Evolutionary conservation across 1,140 invertebrate species (phyloP).

Genomic region (Aphelenchoides besseyi): DNA sequence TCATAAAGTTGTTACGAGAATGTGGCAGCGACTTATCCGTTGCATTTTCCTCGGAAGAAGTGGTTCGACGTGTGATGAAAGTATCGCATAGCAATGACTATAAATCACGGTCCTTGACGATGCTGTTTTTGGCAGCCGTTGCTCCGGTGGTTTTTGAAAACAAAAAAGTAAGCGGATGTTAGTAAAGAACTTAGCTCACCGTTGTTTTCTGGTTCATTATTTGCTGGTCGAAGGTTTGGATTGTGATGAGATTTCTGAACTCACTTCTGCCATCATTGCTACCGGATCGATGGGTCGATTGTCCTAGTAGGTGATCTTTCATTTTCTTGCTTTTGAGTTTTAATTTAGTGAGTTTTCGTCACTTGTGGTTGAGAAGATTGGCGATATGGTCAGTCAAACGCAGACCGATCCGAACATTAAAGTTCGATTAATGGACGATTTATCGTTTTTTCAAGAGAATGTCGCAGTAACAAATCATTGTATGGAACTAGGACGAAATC

Average conservation of each 20-base stretch:
- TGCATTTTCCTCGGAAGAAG: conserved; percentile 43
- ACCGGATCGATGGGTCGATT: conserved; percentile 35
- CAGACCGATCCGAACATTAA: conserved; percentile 30
- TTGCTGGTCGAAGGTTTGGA: conserved; percentile 46
- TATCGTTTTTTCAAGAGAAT: conserved; percentile 30
- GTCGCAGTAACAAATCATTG: conserved; percentile 36
- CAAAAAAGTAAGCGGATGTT: conserved; percentile 44
- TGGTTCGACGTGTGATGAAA: conserved; percentile 49
- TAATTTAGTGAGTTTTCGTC: conserved; percentile 40
- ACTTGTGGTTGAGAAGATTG: conserved; percentile 43
- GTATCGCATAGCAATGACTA: conserved; percentile 53
- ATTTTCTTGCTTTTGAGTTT: conserved; percentile 17
- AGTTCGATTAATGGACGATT: conserved; percentile 35
- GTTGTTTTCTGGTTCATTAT: conserved; percentile 39
- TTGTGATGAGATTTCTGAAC: conserved; percentile 37
- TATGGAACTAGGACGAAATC: conserved; percentile 23
- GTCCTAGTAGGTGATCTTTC: conserved; percentile 47
- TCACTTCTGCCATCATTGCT: conserved; percentile 40
- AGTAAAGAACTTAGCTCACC: conserved; percentile 9
- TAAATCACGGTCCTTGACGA: conserved; percentile 46
- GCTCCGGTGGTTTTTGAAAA: conserved; percentile 45
- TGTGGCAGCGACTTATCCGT: conserved; percentile 33
- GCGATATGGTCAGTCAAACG: conserved; percentile 39
- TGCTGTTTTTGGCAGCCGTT: conserved; percentile 45
- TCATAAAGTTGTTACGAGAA: conserved; percentile 41